phyloP scores from a whole-genome alignment of 2,888 invertebrate species.

The Eristalis pertinax region DNA sequence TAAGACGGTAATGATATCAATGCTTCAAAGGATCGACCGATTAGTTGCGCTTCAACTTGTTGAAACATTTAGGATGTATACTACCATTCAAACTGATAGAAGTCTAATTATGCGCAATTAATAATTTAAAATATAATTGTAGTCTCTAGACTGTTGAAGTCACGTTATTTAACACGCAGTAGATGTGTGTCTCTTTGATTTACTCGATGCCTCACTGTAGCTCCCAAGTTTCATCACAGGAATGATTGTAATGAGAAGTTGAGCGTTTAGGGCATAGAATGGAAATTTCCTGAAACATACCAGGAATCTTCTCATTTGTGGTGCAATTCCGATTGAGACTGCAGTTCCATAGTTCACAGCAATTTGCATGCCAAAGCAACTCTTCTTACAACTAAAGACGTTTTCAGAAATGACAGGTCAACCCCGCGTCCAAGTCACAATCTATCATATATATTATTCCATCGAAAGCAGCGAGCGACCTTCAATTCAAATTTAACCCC shows the following conservation, averaged over 20 bases:
- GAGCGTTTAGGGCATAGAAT: no score
- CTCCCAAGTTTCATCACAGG: not conserved
- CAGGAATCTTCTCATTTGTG: no score
- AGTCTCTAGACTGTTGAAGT: not conserved
- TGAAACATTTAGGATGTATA: not conserved
- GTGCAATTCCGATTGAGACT: no score
- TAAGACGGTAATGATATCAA: not conserved
- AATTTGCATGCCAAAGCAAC: no score
- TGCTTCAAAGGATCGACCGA: not conserved
- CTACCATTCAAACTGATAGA: not conserved
- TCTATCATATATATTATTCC: not conserved
- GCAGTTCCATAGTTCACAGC: no score
- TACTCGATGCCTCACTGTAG: not conserved
- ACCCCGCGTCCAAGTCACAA: no score
- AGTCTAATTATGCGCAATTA: not conserved
- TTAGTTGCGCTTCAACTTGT: not conserved
- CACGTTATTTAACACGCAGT: not conserved
- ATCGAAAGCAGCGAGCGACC: no score
- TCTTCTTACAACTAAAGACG: no score
- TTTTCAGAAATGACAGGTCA: no score
- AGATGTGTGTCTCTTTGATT: not conserved
- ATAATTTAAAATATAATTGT: not conserved
- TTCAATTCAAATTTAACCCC: not conserved
- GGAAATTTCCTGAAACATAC: no score
- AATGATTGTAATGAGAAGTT: not conserved